Evolutionary conservation across 2,797 vertebrate species (phyloP), one percentile per base, ranked within the genome.

Genomic region (Anisognathus igniventris): DNA sequence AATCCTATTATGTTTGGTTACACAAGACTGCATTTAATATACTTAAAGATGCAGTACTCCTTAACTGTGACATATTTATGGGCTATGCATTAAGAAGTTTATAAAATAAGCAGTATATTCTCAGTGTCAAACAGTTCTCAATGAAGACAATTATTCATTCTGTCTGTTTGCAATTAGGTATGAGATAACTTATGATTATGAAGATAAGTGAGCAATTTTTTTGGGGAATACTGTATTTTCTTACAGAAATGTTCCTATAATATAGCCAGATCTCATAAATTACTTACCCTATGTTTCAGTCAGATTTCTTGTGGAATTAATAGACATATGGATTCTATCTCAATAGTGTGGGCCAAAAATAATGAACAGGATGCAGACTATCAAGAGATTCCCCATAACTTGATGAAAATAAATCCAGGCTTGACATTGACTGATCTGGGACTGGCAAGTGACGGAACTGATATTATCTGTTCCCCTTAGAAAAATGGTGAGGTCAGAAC

Each of bases 1-100:
- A 98, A 98, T 97, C 95, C 97, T 97, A 98, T 98, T 98, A 98
- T 97, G 94, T 98, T 98, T 97, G 88, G 98, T 97, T 98, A 98
- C 97, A 98, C 97, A 97, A 98, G 98, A 97, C 96, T 98, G 98
- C 95, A 91, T 97, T 97, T 97, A 98, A 98, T 98, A 96, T 93
- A 97, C 96, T 97, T 98, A 97, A 98, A 98, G 96, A 97, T 96
- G 97, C 94, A 96, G 92, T 94, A 96, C 90, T 97, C 96, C 96
- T 97, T 97, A 96, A 94, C 92, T 95, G 72, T 97, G 97, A 96
- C 94, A 96, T 97, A 97, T 98, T 98, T 98, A 98, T 97, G 91
- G 94, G 61, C 65, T 90, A 79, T 95, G 95, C 96, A 93, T 96
- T 97, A 97, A 97, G 97, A 97, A 95, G 92, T 97, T 98, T 98